These are phyloP conservation scores for Mus pahari DNA, from an alignment of 2,113 vertebrate species.

Conservation along the genomic window DNA sequence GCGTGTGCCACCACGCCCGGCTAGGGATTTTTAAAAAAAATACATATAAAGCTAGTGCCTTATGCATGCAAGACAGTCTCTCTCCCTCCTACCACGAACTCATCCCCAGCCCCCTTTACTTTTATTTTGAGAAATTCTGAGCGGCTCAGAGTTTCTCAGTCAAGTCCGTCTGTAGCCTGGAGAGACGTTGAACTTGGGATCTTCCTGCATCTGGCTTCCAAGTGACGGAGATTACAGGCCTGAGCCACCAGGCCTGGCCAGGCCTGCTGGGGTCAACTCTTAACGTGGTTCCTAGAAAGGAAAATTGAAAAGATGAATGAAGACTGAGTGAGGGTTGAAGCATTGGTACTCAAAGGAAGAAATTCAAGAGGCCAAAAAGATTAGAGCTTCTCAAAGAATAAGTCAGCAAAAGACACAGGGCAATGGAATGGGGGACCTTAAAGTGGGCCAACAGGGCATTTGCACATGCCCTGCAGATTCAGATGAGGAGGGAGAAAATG, in stretches of 20 bases:
- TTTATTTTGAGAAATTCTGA: neutral
- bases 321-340: neutral
- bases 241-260: neutral
- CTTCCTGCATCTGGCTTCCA: neutral
- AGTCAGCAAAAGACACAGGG: neutral
- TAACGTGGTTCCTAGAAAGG: neutral
- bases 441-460: neutral
- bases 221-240: neutral
- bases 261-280: neutral
- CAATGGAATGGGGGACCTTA: neutral
- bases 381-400: neutral
- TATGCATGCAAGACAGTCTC: fast-evolving
- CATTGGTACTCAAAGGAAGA: neutral
- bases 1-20: too few relatives aligned
- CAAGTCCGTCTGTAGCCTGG: neutral
- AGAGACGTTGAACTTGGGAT: neutral
- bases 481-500: neutral
- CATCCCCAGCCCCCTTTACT: neutral
- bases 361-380: neutral
- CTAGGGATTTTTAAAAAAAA: too few relatives aligned
- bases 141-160: neutral
- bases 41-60: too few relatives aligned
- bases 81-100: neutral
- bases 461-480: neutral
- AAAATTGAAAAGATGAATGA: neutral